These are phyloP conservation scores for Petromus typicus DNA, from an alignment of 2,113 vertebrate genomes.

Conservation along the genomic window DNA sequence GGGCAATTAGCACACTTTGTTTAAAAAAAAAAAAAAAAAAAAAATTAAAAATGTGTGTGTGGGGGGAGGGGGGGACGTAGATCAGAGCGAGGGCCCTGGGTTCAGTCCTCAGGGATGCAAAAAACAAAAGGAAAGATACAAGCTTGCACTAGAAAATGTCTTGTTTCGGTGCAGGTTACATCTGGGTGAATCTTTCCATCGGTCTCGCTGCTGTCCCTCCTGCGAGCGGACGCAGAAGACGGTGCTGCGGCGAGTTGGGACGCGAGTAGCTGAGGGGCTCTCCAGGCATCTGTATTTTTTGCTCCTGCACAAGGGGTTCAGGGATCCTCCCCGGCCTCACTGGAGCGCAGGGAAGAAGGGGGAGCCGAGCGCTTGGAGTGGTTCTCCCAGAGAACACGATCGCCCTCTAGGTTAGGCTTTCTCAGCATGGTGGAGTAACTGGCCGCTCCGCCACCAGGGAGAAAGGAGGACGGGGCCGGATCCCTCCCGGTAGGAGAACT, in stretches of 20 bases:
- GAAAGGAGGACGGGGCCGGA: not conserved
- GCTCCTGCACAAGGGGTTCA: not conserved
- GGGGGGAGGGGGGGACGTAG: too few species aligned
- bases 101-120: not conserved
- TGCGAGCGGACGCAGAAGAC: not conserved
- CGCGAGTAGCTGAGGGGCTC: not conserved
- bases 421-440: not conserved
- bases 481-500: conserved; percentile 28
- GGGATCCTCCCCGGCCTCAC: not conserved
- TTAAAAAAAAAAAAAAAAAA: too few species aligned
- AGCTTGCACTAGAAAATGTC: not conserved
- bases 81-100: not conserved
- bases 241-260: not conserved
- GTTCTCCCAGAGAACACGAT: conserved; percentile 55
- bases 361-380: fast-evolving
- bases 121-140: not conserved
- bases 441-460: not conserved
- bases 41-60: too few species aligned
- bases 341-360: not conserved
- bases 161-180: conserved; percentile 11
- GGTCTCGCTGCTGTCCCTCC: not conserved
- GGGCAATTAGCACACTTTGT: not conserved
- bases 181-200: not conserved
- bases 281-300: not conserved
- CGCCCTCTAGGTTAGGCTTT: conserved; percentile 76